These are phyloP conservation scores for Drosophila murphyi DNA, from an alignment of 1,140 invertebrate species.

Conservation along the genomic window DNA sequence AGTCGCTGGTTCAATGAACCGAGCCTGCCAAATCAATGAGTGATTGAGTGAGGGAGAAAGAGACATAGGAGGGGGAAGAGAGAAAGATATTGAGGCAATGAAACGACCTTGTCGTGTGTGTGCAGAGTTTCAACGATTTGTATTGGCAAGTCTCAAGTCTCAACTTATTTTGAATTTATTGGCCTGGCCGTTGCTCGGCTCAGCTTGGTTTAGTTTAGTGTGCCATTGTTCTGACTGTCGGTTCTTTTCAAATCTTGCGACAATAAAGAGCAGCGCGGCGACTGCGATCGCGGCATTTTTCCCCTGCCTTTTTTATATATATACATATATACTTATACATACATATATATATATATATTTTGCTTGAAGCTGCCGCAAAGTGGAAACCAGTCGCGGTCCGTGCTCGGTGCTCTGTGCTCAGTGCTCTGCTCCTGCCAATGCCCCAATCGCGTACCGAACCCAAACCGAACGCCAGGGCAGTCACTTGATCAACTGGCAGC, in stretches of 20 bases:
- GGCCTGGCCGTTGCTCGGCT: conserved; percentile 18
- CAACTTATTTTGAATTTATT: conserved; percentile 72
- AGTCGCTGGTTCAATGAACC: conserved; percentile 67
- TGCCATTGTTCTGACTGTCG: conserved; percentile 71
- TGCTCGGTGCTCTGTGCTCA: background rate
- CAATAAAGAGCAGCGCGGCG: conserved; percentile 61
- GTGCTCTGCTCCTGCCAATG: conserved; percentile 59
- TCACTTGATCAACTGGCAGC: conserved; percentile 71
- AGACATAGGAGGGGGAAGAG: background rate
- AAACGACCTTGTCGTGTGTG: conserved; percentile 68
- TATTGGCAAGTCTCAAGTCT: conserved; percentile 45
- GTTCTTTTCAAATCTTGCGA: conserved; percentile 68
- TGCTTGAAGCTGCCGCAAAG: conserved; percentile 55
- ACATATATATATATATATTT: conserved; percentile 16
- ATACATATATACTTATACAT: background rate
- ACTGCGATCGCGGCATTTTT: conserved; percentile 51
- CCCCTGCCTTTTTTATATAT: conserved; percentile 16
- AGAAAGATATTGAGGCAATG: conserved; percentile 28
- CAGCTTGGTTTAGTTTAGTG: conserved; percentile 73
- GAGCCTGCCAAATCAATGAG: conserved; percentile 5
- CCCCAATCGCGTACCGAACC: conserved; percentile 35
- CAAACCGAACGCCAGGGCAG: conserved; percentile 33
- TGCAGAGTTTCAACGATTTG: conserved; percentile 27
- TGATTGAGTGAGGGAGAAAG: background rate
- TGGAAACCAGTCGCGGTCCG: conserved; percentile 59